Percentiles rank a stretch among this genome's conserved stretches.
Evolutionary conservation across 2,888 invertebrate genomes (phyloP).

Genomic region (Poecilus cupreus): DNA sequence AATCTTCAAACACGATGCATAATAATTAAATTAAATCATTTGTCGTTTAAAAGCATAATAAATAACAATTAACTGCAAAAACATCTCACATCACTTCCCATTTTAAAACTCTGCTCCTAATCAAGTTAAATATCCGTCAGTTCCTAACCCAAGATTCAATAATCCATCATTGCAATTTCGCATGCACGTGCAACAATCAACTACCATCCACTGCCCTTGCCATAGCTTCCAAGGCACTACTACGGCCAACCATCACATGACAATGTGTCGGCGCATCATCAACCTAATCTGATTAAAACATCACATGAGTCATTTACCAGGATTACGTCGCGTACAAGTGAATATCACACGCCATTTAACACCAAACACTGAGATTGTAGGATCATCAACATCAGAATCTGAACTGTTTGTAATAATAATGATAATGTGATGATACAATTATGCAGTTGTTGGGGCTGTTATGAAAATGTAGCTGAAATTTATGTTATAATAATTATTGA

Average conservation of each 20-base stretch:
- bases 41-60: background rate
- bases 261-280: conserved; percentile 38
- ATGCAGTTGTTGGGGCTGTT: too few species aligned
- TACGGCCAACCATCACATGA: background rate
- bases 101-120: background rate
- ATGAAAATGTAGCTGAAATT: too few species aligned
- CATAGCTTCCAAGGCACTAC: background rate
- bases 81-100: background rate
- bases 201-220: background rate
- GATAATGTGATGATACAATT: background rate
- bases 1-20: background rate
- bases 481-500: too few species aligned
- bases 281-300: conserved; percentile 52
- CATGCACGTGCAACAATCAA: background rate
- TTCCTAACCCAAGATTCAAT: background rate
- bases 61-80: background rate
- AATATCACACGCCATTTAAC: conserved; percentile 30
- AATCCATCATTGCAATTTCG: background rate
- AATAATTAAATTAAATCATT: background rate
- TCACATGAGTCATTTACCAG: conserved; percentile 49
- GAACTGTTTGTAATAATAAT: background rate
- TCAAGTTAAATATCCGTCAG: background rate
- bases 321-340: conserved; percentile 21
- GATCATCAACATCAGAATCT: background rate
- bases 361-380: background rate